These are phyloP conservation scores for Stenichneumon culpator DNA, from an alignment of 2,888 invertebrate genomes.

Conservation along the genomic window DNA sequence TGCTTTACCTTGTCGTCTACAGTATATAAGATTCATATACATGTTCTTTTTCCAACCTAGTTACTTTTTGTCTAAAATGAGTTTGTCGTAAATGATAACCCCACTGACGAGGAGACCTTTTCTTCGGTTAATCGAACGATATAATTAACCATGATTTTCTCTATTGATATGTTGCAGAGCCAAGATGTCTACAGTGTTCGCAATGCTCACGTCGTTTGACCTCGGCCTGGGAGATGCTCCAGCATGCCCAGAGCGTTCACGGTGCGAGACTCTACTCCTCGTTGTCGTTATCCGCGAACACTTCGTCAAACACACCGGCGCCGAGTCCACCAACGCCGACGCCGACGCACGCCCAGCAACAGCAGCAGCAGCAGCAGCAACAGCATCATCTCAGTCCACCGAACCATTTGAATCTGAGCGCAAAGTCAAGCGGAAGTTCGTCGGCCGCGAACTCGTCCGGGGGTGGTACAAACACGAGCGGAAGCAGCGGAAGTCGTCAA, in stretches of 20 bases:
- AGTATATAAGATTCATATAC: no score
- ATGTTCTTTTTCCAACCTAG: no score
- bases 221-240: conserved; percentile 98
- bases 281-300: conserved; percentile 82
- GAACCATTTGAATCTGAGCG: conserved; percentile 83
- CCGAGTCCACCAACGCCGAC: conserved; percentile 85
- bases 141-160: neutral
- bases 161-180: conserved; percentile 90
- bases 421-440: conserved; percentile 84
- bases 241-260: conserved; percentile 97
- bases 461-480: conserved; percentile 82
- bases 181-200: conserved; percentile 96
- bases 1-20: no score
- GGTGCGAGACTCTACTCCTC: conserved; percentile 96
- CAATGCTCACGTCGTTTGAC: conserved; percentile 96
- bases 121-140: neutral
- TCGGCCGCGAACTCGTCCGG: conserved; percentile 84
- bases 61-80: no score
- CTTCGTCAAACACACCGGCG: conserved; percentile 84
- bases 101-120: neutral
- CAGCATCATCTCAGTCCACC: conserved; percentile 84
- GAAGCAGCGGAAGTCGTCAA: conserved; percentile 77
- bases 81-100: neutral
- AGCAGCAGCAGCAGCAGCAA: conserved; percentile 76
- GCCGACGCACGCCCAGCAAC: conserved; percentile 81